phyloP scores from a whole-genome alignment of 2,797 vertebrate species.

The Psittacula derbiana region DNA sequence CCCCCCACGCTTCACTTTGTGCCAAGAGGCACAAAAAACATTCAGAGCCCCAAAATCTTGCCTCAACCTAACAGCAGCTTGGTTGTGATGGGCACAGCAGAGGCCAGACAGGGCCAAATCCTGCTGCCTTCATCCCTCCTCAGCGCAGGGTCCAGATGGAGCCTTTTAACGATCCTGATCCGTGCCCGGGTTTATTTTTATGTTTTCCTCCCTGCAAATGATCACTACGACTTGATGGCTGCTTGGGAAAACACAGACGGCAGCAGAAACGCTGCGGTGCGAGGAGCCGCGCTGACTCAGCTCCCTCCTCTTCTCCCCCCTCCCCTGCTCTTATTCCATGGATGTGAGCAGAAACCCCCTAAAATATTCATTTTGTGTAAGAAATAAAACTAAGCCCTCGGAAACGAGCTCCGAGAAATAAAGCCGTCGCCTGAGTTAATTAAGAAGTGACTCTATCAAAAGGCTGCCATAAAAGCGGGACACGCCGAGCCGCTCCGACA shows the following conservation, averaged over 20 bases:
- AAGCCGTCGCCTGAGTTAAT: conserved; percentile 76
- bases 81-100: not conserved
- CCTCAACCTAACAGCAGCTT: not conserved
- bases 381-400: conserved; percentile 76
- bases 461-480: conserved; percentile 45
- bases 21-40: not conserved
- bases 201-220: conserved; percentile 54
- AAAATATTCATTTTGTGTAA: conserved; percentile 77
- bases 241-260: conserved; percentile 50
- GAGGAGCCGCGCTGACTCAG: conserved; percentile 47
- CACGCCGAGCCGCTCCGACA: not conserved
- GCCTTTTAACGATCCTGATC: conserved; percentile 63
- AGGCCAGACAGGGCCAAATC: not conserved
- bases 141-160: conserved; percentile 38
- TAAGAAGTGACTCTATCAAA: conserved; percentile 72
- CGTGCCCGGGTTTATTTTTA: conserved; percentile 47
- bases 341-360: not conserved
- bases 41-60: not conserved
- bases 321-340: not conserved
- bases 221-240: conserved; percentile 59
- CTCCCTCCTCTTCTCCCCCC: not conserved
- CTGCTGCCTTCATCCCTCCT: conserved; percentile 30
- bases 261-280: not conserved
- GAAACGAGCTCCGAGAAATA: conserved; percentile 69
- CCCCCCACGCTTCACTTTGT: too few species aligned